Evolutionary conservation across 2,888 invertebrate species (phyloP).

Genomic region (Eupithecia tripunctaria): DNA sequence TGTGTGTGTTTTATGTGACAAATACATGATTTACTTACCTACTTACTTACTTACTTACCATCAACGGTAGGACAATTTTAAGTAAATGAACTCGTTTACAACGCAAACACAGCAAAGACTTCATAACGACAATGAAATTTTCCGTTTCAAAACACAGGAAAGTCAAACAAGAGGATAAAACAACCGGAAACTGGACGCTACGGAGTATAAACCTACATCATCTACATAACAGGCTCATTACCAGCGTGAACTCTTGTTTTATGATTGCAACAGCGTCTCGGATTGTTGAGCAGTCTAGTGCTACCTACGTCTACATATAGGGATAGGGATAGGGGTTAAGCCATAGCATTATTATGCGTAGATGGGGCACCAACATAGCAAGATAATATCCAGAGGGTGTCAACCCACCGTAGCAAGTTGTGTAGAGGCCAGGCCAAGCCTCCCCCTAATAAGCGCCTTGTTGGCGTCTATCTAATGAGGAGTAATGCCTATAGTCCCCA

Average conservation of each 20-base stretch:
- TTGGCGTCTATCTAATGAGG: no score
- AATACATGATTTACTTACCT: no score
- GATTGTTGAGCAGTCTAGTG: not conserved
- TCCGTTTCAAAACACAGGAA: constrained; percentile 1
- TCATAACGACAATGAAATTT: not conserved
- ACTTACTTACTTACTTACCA: no score
- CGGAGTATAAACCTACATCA: constrained; percentile 4
- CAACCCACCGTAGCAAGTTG: not conserved
- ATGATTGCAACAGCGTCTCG: constrained; percentile 6
- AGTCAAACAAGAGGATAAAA: not conserved
- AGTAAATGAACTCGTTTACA: not conserved
- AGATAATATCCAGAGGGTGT: not conserved
- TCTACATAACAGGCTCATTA: constrained; percentile 18
- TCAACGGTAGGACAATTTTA: not conserved
- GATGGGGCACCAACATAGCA: not conserved
- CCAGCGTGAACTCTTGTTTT: constrained; percentile 1
- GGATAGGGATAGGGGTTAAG: not conserved
- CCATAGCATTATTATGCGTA: not conserved
- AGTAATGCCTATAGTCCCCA: no score
- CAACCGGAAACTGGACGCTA: constrained; percentile 5
- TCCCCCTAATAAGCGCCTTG: no score
- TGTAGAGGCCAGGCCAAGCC: no score
- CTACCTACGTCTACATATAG: not conserved
- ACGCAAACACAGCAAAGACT: not conserved
- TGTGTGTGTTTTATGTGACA: no score